phyloP scores from a whole-genome alignment of 1,140 invertebrate genomes.

The Gerris buenoi region DNA sequence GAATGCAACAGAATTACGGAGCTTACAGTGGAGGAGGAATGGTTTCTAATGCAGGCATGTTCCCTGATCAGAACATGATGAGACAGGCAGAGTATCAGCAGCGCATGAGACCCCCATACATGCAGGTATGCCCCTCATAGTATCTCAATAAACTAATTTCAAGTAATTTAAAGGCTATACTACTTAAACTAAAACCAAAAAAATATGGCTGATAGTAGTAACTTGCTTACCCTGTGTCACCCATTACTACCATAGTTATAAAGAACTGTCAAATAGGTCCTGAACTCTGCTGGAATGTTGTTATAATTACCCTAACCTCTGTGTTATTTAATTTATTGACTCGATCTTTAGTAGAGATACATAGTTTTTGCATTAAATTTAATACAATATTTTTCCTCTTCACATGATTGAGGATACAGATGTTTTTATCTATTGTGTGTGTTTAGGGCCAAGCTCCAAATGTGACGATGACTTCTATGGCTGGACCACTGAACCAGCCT shows the following conservation, averaged over 20 bases:
- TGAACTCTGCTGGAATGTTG: too few species aligned
- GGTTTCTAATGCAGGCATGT: slow-evolving; percentile 29
- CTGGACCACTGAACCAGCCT: slow-evolving; percentile 33
- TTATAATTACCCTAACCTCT: too few species aligned
- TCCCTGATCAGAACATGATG: slow-evolving; percentile 36
- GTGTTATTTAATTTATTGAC: too few species aligned
- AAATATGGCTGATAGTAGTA: too few species aligned
- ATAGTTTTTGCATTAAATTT: neutral
- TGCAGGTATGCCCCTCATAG: slow-evolving; percentile 30
- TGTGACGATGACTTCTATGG: slow-evolving; percentile 46
- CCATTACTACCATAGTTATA: too few species aligned
- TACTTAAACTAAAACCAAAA: too few species aligned
- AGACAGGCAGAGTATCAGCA: slow-evolving; percentile 34
- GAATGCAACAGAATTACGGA: slow-evolving; percentile 40
- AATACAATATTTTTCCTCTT: neutral
- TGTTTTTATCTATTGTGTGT: neutral
- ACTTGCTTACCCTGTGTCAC: too few species aligned
- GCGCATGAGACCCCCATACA: slow-evolving; percentile 34
- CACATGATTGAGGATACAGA: slow-evolving; percentile 12
- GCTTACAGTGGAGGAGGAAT: slow-evolving; percentile 33
- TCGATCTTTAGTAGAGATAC: too few species aligned
- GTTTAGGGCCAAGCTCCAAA: slow-evolving; percentile 38
- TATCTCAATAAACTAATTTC: too few species aligned
- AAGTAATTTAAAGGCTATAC: too few species aligned
- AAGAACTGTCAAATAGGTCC: too few species aligned